Evolutionary conservation across 2,113 vertebrate genomes (phyloP), one percentile per base, ranked within the genome.

Genomic region (Madoqua kirkii): DNA sequence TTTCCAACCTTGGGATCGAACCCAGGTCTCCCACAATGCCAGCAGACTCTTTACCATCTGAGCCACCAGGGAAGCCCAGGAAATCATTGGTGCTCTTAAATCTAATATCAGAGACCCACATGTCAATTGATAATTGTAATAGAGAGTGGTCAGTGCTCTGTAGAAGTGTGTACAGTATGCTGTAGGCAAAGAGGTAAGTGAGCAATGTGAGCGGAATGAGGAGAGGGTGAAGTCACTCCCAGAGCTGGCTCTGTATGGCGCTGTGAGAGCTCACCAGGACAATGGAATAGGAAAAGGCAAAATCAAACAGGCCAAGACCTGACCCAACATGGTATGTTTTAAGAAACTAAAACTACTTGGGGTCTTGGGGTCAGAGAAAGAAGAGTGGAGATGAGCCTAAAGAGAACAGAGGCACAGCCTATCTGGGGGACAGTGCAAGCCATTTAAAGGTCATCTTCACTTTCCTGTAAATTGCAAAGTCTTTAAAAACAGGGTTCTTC

Each of bases 371-470:
- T 3, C 29, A 0, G 6, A 59, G 52, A 91, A 40, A 90, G 5
- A 10, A 43, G 6, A n/a, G 15, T 40, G 36, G 5, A 54, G 3
- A 91, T 87, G 17, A 23, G 3, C 19, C 17, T 19, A 25, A 12
- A 81, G 29, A 87, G 33, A 60, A 23, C 15, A 40, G 52, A 27
- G 33, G 43, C 43, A 74, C 40, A 21, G 17, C 5, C 31, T 43
- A 15, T 2, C n/a, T 19, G 11, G 48, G 59, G 59, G 10, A 81
- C 27, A 0, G 1, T 3, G 2, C 3, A 50, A 48, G 25, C n/a
- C 31, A 57, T 54, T 82, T 40, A 36, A 93, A 50, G 15, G 31
- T 67, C 64, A 13, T 50, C 21, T 92, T 3, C 9, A 74, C 7
- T 57, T 97, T 36, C 8, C 29, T 33, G 0, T 43, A 50, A 62